Conservation (phyloP, 2,888 invertebrate genomes). For the Campoletis raptor region DNA sequence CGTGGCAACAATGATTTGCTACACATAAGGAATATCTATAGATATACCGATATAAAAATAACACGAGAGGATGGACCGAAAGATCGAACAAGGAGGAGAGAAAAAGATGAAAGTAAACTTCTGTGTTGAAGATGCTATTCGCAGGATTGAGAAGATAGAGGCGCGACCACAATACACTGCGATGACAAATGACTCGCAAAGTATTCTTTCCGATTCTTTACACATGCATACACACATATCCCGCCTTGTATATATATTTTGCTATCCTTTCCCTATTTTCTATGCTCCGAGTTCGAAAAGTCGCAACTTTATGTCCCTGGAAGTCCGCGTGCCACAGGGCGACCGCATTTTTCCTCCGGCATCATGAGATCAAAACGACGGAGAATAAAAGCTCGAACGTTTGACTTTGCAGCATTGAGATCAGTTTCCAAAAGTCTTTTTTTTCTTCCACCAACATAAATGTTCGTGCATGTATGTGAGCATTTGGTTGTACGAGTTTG, state of each 20-base stretch:
- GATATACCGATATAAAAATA: conserved; percentile 37
- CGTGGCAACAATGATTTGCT: conserved; percentile 80
- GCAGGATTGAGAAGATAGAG: conserved; percentile 73
- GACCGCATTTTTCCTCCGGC: conserved; percentile 26
- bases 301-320: conserved; percentile 50
- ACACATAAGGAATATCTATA: conserved; percentile 51
- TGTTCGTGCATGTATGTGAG: background rate
- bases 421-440: conserved; percentile 72
- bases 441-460: conserved; percentile 60
- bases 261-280: conserved; percentile 31
- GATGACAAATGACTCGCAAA: conserved; percentile 83
- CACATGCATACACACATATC: background rate
- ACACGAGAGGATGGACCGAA: conserved; percentile 46
- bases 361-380: conserved; percentile 28
- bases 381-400: conserved; percentile 49
- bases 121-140: conserved; percentile 67
- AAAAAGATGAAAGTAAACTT: conserved; percentile 29
- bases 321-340: conserved; percentile 41
- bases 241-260: conserved; percentile 46
- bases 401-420: conserved; percentile 29
- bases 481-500: conserved; percentile 17
- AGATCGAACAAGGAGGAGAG: conserved; percentile 36
- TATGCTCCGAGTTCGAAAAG: conserved; percentile 7
- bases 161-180: conserved; percentile 83
- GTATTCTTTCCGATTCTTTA: conserved; percentile 50